Conservation (phyloP, 2,797 vertebrate species). For the Aeoliscus strigatus region DNA sequence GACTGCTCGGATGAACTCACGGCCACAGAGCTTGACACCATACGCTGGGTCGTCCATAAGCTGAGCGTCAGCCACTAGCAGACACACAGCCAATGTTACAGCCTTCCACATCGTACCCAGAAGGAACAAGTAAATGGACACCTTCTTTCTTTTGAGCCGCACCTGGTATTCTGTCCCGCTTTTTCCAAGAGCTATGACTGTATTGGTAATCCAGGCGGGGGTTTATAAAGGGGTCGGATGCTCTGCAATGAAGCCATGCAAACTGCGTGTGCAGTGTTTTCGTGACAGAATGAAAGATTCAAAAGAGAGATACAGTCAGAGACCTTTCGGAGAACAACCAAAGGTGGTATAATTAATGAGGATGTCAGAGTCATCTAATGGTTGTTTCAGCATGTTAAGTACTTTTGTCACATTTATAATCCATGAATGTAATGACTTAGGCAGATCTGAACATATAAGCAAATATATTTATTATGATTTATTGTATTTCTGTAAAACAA, state of each 20-base stretch:
- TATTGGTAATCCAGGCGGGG: slow-evolving; percentile 38
- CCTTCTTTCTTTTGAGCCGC: slow-evolving; percentile 11
- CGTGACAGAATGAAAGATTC: slow-evolving; percentile 52
- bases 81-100: slow-evolving; percentile 62
- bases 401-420: slow-evolving; percentile 21
- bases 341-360: slow-evolving; percentile 65
- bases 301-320: slow-evolving; percentile 57
- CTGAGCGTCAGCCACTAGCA: slow-evolving; percentile 67
- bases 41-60: slow-evolving; percentile 69
- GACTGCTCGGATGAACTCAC: slow-evolving; percentile 85
- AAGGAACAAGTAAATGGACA: slow-evolving; percentile 4
- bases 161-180: slow-evolving; percentile 27
- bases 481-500: too few relatives aligned
- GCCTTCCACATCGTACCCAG: slow-evolving; percentile 66
- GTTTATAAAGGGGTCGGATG: slow-evolving; percentile 69
- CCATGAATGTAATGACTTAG: slow-evolving; percentile 9
- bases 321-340: slow-evolving; percentile 79
- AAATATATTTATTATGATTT: slow-evolving; percentile 1
- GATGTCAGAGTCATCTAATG: slow-evolving; percentile 42
- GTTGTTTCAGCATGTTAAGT: slow-evolving; percentile 37
- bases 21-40: slow-evolving; percentile 83
- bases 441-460: not conserved
- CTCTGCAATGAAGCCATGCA: slow-evolving; percentile 20
- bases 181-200: slow-evolving; percentile 47
- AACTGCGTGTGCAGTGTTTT: slow-evolving; percentile 39